Evolutionary conservation across 1,140 invertebrate genomes (phyloP).

Genomic region (Cherax quadricarinatus): DNA sequence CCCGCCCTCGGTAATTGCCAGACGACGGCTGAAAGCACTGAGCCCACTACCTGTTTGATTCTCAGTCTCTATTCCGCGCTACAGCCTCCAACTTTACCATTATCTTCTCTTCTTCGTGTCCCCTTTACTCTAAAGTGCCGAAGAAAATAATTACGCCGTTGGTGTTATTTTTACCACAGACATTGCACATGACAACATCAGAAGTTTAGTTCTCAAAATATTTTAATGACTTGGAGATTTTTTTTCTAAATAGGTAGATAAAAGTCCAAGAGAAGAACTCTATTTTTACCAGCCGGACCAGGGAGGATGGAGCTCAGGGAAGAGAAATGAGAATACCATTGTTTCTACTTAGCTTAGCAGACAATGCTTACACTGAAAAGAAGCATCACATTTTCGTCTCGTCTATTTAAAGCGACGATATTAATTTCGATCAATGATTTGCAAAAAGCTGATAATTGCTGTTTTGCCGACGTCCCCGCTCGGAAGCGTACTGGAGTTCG

Average conservation of each 20-base stretch:
- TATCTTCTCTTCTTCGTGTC: not conserved
- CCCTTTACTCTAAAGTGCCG: not conserved
- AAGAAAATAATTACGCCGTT: not conserved
- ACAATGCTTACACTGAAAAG: constrained; percentile 25
- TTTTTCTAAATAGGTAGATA: not conserved
- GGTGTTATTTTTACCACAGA: not conserved
- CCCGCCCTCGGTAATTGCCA: constrained; percentile 23
- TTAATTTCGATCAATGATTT: constrained; percentile 66
- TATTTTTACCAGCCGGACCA: not conserved
- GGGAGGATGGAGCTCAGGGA: not conserved
- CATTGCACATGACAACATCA: not conserved
- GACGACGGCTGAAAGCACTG: not conserved
- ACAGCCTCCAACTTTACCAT: not conserved
- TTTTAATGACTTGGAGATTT: not conserved
- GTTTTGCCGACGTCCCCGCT: not conserved
- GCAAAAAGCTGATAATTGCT: constrained; percentile 53
- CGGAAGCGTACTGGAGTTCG: no score
- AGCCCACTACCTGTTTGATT: not conserved
- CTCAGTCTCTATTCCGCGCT: not conserved
- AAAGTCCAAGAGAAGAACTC: not conserved
- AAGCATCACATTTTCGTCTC: not conserved
- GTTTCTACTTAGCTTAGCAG: not conserved
- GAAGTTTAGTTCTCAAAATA: not conserved
- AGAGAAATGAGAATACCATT: not conserved
- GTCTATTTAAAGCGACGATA: constrained; percentile 39